Percentiles rank a stretch among this genome's conserved stretches.
phyloP scores from a whole-genome alignment of 2,888 invertebrate genomes.

The Bellardia bayeri region DNA sequence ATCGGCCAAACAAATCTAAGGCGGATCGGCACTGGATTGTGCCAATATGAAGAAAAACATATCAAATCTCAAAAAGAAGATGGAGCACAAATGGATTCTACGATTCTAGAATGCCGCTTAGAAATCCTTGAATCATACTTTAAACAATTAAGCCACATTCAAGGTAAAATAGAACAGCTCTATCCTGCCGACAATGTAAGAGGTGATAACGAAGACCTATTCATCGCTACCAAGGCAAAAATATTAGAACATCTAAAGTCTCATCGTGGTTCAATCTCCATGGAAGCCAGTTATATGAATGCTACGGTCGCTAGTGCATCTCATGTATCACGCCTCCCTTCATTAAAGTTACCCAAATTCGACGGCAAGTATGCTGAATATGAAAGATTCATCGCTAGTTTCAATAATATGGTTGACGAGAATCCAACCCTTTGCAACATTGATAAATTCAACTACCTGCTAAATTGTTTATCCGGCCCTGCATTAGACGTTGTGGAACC shows the following conservation, averaged over 20 bases:
- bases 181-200: constrained; percentile 22
- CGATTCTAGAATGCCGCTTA: constrained; percentile 53
- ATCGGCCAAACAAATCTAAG: too few species aligned
- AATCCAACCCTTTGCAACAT: constrained; percentile 12
- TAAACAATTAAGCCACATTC: constrained; percentile 53
- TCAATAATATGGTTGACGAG: constrained; percentile 41
- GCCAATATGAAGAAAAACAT: not conserved
- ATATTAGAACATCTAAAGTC: constrained; percentile 18
- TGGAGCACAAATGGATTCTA: constrained; percentile 13
- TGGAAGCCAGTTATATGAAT: constrained; percentile 10
- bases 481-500: constrained; percentile 43
- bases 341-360: constrained; percentile 31
- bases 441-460: constrained; percentile 49
- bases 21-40: not conserved
- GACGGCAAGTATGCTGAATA: constrained; percentile 52
- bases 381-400: constrained; percentile 34
- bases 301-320: constrained; percentile 7
- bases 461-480: constrained; percentile 37
- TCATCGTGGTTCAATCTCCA: constrained; percentile 2
- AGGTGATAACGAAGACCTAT: constrained; percentile 43
- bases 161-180: constrained; percentile 59
- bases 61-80: constrained; percentile 32
- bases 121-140: constrained; percentile 63
- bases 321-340: constrained; percentile 12
- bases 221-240: constrained; percentile 24